A percentile compares a stretch with the other conserved stretches of the same genome.
Conservation (phyloP, 2,797 vertebrate species). For the Rhincodon typus region DNA sequence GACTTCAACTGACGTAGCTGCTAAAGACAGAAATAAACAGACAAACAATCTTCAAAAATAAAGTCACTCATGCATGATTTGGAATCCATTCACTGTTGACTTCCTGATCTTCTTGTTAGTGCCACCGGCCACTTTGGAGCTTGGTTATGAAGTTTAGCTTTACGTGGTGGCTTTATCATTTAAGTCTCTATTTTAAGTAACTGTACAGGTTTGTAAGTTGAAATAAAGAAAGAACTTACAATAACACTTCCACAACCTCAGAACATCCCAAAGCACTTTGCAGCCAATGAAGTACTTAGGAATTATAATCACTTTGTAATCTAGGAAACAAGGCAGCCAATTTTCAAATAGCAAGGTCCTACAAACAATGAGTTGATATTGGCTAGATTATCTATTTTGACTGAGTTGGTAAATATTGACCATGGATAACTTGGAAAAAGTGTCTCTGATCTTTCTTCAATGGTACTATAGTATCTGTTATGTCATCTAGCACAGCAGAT, state of each 20-base stretch:
- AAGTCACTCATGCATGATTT: background rate
- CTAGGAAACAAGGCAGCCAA: background rate
- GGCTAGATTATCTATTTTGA: background rate
- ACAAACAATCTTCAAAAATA: background rate
- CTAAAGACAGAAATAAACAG: slow-evolving; percentile 52
- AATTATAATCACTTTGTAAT: background rate
- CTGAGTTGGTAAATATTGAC: background rate
- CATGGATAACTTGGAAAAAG: background rate
- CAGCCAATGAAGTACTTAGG: no score
- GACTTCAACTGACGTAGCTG: slow-evolving; percentile 57
- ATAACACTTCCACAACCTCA: background rate
- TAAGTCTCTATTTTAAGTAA: background rate
- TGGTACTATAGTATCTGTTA: background rate
- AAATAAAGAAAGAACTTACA: background rate
- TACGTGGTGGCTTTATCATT: background rate
- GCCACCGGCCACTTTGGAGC: background rate
- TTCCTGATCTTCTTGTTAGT: background rate
- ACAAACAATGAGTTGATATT: background rate
- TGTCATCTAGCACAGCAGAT: background rate
- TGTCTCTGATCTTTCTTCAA: background rate
- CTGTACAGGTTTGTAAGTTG: background rate
- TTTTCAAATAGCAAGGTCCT: background rate
- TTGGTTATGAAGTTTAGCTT: background rate
- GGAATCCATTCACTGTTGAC: background rate
- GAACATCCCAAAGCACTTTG: background rate